These are phyloP conservation scores for Aproaerema taeniolella DNA, from an alignment of 2,888 invertebrate species.

Conservation along the genomic window DNA sequence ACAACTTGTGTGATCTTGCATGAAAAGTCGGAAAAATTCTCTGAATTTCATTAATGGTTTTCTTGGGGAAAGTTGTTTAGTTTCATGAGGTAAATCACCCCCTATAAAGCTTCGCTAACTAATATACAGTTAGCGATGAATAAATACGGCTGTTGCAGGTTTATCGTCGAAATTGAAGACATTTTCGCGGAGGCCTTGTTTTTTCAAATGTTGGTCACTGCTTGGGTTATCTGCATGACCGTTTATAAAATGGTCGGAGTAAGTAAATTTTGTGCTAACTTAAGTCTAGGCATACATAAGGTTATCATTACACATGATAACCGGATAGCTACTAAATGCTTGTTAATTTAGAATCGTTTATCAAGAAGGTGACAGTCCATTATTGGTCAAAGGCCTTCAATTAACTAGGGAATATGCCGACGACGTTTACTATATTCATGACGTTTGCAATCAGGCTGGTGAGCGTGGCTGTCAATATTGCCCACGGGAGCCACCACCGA, in stretches of 20 bases:
- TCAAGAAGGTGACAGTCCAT: too few relatives aligned
- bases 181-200: slow-evolving; percentile 55
- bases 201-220: slow-evolving; percentile 47
- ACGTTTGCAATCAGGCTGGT: too few relatives aligned
- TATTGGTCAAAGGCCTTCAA: too few relatives aligned
- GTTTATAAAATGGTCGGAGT: slow-evolving; percentile 60
- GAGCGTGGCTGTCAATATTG: too few relatives aligned
- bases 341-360: too few relatives aligned
- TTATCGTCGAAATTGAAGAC: slow-evolving; percentile 46
- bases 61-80: neutral
- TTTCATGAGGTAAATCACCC: neutral
- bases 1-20: too few relatives aligned
- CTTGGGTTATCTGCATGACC: slow-evolving; percentile 64
- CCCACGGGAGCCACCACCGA: too few relatives aligned
- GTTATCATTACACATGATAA: neutral
- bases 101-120: neutral
- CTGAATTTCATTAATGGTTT: neutral
- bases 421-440: too few relatives aligned
- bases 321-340: too few relatives aligned
- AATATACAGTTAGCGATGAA: neutral
- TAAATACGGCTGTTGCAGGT: slow-evolving; percentile 44
- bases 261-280: slow-evolving; percentile 22
- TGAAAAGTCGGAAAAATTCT: neutral
- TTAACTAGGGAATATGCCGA: too few relatives aligned
- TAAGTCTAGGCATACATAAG: too few relatives aligned